These are phyloP conservation scores for Crematogaster levior DNA, from an alignment of 2,888 invertebrate species.

Conservation along the genomic window DNA sequence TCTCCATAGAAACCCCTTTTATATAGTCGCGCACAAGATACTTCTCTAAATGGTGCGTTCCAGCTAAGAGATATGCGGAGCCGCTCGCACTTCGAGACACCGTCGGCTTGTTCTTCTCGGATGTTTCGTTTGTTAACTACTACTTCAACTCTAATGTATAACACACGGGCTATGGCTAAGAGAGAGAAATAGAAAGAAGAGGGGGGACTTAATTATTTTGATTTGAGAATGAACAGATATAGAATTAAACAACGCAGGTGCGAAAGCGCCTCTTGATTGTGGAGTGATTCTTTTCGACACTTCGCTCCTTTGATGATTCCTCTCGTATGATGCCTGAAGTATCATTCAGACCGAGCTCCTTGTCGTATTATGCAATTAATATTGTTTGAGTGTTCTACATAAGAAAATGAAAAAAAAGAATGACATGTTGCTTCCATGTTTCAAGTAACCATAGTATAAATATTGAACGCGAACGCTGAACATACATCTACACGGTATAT, in stretches of 20 bases:
- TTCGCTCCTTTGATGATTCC: constrained; percentile 26
- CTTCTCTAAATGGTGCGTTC: constrained; percentile 70
- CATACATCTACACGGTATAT: constrained; percentile 60
- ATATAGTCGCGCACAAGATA: constrained; percentile 68
- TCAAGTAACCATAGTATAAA: constrained; percentile 60
- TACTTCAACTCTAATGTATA: constrained; percentile 46
- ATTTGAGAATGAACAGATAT: constrained; percentile 27
- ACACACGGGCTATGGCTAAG: constrained; percentile 41
- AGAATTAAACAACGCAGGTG: constrained; percentile 9
- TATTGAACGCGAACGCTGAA: constrained; percentile 47
- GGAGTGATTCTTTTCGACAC: not conserved
- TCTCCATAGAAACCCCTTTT: constrained; percentile 42
- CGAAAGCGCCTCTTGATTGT: not conserved
- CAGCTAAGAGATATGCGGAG: constrained; percentile 26
- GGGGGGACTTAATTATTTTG: constrained; percentile 22
- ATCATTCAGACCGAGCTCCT: constrained; percentile 54
- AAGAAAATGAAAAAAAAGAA: constrained; percentile 37
- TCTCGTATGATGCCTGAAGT: constrained; percentile 40
- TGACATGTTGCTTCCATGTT: constrained; percentile 64
- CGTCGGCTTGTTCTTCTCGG: constrained; percentile 20
- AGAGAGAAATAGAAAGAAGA: not conserved
- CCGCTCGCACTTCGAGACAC: not conserved
- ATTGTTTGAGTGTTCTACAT: constrained; percentile 66
- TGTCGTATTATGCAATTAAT: constrained; percentile 66
- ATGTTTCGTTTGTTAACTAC: constrained; percentile 37